phyloP scores from a whole-genome alignment of 2,888 invertebrate species.

The Dicranocentrus wangi region DNA sequence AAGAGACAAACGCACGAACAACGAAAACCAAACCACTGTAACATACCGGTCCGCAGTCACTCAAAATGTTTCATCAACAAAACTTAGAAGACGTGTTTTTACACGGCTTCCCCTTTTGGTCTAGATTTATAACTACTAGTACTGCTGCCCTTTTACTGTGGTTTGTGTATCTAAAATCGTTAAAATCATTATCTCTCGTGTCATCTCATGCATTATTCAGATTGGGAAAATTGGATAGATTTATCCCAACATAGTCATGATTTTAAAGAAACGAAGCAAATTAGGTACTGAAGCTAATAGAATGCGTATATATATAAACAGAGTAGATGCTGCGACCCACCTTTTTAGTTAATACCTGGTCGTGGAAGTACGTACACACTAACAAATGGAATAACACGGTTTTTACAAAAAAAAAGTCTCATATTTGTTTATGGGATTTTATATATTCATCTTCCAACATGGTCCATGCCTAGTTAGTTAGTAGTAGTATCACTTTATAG shows the following conservation, averaged over 20 bases:
- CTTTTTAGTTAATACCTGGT: background rate
- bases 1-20: constrained; percentile 1
- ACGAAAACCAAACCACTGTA: constrained; percentile 25
- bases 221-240: constrained; percentile 5
- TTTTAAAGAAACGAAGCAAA: constrained; percentile 17
- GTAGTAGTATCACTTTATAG: no score
- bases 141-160: constrained; percentile 1
- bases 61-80: background rate
- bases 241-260: background rate
- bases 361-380: constrained; percentile 1
- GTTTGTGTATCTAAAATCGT: background rate
- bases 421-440: no score
- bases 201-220: constrained; percentile 7
- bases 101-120: background rate
- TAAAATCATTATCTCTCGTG: constrained; percentile 2
- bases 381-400: background rate
- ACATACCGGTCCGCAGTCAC: constrained; percentile 14
- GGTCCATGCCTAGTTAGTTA: no score
- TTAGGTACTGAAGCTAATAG: background rate
- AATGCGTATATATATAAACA: background rate
- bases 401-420: no score
- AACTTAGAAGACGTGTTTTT: background rate
- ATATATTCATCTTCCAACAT: no score
- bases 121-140: background rate
- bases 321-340: constrained; percentile 1